Base-by-base conservation (phyloP, 1,140 invertebrate genomes). In the Penaeus chinensis region DNA sequence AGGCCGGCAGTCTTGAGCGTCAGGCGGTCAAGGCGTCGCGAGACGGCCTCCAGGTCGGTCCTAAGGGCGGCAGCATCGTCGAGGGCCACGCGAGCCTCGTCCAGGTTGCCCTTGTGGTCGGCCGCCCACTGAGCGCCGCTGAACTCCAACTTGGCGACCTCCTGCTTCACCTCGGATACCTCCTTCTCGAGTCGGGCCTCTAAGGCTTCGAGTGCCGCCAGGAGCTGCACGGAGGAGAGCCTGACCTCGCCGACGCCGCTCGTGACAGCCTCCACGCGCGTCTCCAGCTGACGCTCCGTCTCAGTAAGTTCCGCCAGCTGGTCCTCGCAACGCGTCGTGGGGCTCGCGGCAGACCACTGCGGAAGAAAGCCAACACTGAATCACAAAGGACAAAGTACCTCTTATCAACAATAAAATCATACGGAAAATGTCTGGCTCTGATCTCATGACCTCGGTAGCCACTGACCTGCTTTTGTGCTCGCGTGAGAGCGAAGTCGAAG, bases 71-170 rank as follows among this genome's bases (percentile, higher is more conserved):
- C 42, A 60, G 60, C 77, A 60, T 84, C 83, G 71, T 84, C 83
- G 27, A 77, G 83, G 60, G 74, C 71, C 54, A 63, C 74, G 19
- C 60, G 83, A 42, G 27, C 83, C 18, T 84, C 83, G 16, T 77
- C 18, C 27, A 77, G 22, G n/a, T 61, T 32, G 62, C 32, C 62
- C 69, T 76, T 42, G 20, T 61, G 47, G 8, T 76, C 71, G 20
- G 83, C 83, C 71, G 71, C 54, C 18, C 69, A 61, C 71, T 84
- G 42, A 24, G 71, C 83, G 27, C 76, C 83, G 47, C 37, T 77
- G 71, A 84, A 82, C 61, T 87, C 85, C n/a, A 87, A 10, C 85
- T 87, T 87, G 24, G 85, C 85, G n/a, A 87, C 85, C 61, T 87
- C 85, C 60, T 87, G 85, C 69, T 76, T 80, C 47, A 87, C 80